phyloP scores from a whole-genome alignment of 1,140 invertebrate species.

The Drosophila guanche region DNA sequence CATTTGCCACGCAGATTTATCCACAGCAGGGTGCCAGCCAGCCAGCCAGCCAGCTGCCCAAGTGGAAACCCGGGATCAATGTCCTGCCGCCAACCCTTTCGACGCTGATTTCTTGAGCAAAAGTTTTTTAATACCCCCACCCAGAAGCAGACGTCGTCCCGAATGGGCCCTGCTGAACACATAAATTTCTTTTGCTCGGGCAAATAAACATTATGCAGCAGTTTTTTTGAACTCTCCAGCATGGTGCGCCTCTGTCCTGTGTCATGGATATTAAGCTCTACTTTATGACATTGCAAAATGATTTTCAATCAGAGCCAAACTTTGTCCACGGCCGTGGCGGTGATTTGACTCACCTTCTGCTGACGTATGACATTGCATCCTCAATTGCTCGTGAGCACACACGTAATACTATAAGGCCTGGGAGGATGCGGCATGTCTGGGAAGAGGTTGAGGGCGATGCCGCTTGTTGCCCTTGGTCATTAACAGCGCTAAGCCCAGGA shows the following conservation, averaged over 20 bases:
- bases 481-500: slow-evolving; percentile 72
- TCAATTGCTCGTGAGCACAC: slow-evolving; percentile 75
- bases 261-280: too few species aligned
- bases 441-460: slow-evolving; percentile 44
- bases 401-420: slow-evolving; percentile 58
- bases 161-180: slow-evolving; percentile 22
- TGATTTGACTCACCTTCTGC: slow-evolving; percentile 76
- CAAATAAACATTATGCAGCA: slow-evolving; percentile 81
- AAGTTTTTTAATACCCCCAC: slow-evolving; percentile 75
- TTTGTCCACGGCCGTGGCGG: slow-evolving; percentile 20
- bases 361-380: slow-evolving; percentile 81
- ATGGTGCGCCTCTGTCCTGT: slow-evolving; percentile 2
- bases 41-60: neutral
- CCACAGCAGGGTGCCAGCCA: slow-evolving; percentile 30
- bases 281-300: neutral
- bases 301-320: neutral
- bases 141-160: slow-evolving; percentile 34
- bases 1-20: slow-evolving; percentile 78
- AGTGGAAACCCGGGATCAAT: neutral
- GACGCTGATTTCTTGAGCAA: slow-evolving; percentile 57
- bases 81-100: slow-evolving; percentile 55
- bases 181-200: slow-evolving; percentile 64
- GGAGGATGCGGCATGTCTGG: slow-evolving; percentile 7
- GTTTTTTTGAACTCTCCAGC: slow-evolving; percentile 49
- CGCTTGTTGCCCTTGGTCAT: slow-evolving; percentile 72